These are phyloP conservation scores for Oxycera nigricornis DNA, from an alignment of 2,888 invertebrate species.

Conservation along the genomic window DNA sequence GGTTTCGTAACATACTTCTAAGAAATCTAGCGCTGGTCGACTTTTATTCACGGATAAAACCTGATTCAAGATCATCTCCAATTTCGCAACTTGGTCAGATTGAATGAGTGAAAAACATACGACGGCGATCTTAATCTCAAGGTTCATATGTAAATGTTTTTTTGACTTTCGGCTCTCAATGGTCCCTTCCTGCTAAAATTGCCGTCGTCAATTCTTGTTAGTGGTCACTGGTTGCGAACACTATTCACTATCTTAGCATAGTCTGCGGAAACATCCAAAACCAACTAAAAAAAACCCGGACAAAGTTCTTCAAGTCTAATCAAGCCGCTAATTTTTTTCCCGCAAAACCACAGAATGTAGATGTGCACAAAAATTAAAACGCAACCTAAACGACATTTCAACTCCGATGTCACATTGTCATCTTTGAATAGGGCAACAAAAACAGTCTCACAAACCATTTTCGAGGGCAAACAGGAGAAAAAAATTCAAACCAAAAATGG, in stretches of 20 bases:
- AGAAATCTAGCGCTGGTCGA: conserved; percentile 10
- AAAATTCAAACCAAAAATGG: not conserved
- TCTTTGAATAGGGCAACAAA: not conserved
- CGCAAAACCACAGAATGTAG: not conserved
- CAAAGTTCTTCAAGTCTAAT: not conserved
- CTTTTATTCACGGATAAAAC: conserved; percentile 14
- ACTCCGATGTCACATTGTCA: not conserved
- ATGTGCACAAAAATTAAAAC: not conserved
- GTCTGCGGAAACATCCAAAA: not conserved
- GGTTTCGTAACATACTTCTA: not conserved
- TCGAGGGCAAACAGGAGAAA: conserved; percentile 10
- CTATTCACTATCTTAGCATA: not conserved
- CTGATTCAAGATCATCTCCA: not conserved
- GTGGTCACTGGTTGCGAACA: not conserved
- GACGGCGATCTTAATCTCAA: not conserved
- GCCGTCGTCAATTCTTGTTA: not conserved
- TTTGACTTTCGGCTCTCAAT: not conserved
- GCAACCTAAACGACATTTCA: not conserved
- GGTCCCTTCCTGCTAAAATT: not conserved
- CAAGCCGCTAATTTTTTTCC: conserved; percentile 8
- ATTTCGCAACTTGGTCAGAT: not conserved
- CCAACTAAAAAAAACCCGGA: no score
- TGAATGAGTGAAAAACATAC: conserved; percentile 9
- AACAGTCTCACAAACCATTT: not conserved
- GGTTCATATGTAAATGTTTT: conserved; percentile 17